These are phyloP conservation scores for Ommatoiulus sabulosus DNA, from an alignment of 2,888 invertebrate genomes.

Conservation along the genomic window DNA sequence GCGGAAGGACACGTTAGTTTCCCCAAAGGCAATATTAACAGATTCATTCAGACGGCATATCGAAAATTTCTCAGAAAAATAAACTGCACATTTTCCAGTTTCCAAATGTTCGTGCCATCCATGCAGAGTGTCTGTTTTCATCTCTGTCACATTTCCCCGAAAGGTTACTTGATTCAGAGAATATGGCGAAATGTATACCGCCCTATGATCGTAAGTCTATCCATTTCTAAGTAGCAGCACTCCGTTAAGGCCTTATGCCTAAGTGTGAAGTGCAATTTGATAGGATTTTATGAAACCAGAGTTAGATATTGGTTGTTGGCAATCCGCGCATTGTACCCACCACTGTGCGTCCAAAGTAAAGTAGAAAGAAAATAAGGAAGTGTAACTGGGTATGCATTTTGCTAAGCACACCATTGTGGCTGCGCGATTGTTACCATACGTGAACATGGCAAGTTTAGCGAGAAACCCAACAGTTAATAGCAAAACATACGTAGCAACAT, in stretches of 20 bases:
- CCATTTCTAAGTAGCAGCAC: neutral
- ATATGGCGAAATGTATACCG: neutral
- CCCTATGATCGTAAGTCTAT: neutral
- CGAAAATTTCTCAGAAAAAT: neutral
- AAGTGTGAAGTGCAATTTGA: constrained; percentile 35
- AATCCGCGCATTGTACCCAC: neutral
- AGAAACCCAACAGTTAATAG: constrained; percentile 15
- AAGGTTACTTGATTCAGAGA: neutral
- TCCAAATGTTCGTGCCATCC: neutral
- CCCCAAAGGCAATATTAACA: neutral
- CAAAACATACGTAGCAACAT: neutral
- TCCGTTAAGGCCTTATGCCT: neutral
- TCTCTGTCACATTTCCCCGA: too few species aligned
- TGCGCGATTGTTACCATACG: neutral
- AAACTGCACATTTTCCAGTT: neutral
- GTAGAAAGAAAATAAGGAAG: neutral
- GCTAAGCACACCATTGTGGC: neutral
- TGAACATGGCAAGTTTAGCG: constrained; percentile 14
- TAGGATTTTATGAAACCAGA: constrained; percentile 7
- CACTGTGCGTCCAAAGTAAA: neutral
- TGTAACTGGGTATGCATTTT: neutral
- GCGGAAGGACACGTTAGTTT: neutral
- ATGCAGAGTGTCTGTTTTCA: neutral
- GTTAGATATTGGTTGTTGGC: neutral
- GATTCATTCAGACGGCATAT: neutral